Percentiles rank a stretch among this genome's conserved stretches.
These are phyloP conservation scores for Chiloscyllium plagiosum DNA, from an alignment of 2,113 vertebrate genomes.

Conservation along the genomic window DNA sequence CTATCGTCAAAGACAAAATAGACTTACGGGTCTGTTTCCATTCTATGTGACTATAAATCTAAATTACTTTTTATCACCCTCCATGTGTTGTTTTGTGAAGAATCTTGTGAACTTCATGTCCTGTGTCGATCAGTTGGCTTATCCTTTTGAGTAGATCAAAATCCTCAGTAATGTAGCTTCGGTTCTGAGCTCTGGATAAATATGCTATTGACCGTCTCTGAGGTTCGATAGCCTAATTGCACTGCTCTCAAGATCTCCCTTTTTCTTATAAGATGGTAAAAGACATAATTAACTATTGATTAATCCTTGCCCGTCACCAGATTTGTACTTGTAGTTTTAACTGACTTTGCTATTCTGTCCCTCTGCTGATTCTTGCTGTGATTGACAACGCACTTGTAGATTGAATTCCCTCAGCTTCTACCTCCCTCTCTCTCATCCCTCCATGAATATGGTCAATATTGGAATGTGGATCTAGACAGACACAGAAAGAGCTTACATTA, in stretches of 20 bases:
- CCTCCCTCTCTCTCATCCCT: not conserved
- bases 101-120: not conserved
- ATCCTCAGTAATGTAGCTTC: not conserved
- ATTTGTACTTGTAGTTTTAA: not conserved
- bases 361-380: not conserved
- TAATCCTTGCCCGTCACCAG: not conserved
- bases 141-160: not conserved
- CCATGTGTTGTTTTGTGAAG: not conserved
- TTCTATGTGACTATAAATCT: no score
- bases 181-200: not conserved
- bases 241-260: not conserved
- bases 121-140: not conserved
- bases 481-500: not conserved
- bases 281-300: slow-evolving; percentile 35
- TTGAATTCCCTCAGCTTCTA: not conserved
- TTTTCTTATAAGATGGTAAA: not conserved
- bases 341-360: not conserved
- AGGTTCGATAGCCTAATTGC: not conserved
- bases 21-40: no score
- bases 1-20: no score
- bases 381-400: not conserved
- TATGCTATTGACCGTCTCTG: not conserved
- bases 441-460: not conserved
- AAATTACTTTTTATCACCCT: not conserved
- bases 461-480: not conserved